Evolutionary conservation across 2,888 invertebrate species (phyloP), one percentile per base, ranked within the genome.

Genomic region (Agonopterix heracliana): DNA sequence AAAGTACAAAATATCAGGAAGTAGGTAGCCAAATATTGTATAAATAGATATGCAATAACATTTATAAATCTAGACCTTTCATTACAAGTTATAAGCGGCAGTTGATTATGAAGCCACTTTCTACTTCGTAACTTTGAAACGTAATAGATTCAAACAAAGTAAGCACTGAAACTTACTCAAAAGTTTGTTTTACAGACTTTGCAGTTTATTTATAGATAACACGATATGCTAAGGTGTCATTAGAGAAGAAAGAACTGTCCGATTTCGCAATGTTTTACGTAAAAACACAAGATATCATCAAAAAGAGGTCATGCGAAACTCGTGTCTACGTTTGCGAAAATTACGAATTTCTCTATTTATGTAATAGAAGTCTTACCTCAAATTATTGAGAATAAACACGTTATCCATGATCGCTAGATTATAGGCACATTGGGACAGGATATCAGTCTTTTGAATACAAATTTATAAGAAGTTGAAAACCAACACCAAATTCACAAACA

Each of bases 361-460:
- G 10, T 42, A 43, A 47, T 40, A 40, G 14, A 44, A 42, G 44
- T 46, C 71, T 77, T 74, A 86, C 87, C 81, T 71, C 56, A 84
- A 66, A 64, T 84, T 85, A 53, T 86, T 83, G 36, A 86, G 65
- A 57, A 86, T 78, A 57, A 72, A 74, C 36, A 72, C 69, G 64
- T 79, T 85, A 66, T 86, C 85, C 86, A 86, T 86, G 49, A 59
- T 69, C 11, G 7, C 5, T 51, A 56, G 49, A n/a, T 57, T 60
- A 59, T 55, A 54, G 44, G 54, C 49, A 55, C 67, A 65, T 64
- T 53, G 54, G 38, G 9, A 12, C 0, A 41, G 9, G 41, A 12
- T 12, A 12, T 13, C 41, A 41, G 11, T 38, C 13, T 11, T 3
- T 12, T 41, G 12, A 13, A 41, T 12, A 12, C 4, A 2, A 41